Evolutionary conservation across 2,797 vertebrate genomes (phyloP).

Genomic region (Pteropus rufus): DNA sequence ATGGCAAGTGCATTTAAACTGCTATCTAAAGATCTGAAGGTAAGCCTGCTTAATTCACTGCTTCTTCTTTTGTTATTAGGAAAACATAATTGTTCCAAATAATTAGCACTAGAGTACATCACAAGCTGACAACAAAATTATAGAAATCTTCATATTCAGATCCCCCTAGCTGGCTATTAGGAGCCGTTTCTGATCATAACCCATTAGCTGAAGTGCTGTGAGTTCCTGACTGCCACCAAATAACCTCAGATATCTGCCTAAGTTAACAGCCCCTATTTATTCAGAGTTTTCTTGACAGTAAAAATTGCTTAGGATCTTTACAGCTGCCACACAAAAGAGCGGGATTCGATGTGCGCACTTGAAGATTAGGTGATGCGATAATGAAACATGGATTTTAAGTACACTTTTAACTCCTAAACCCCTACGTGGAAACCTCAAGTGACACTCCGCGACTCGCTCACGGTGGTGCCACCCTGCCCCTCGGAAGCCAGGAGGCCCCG

Average conservation of each 20-base stretch:
- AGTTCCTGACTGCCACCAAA: constrained; percentile 86
- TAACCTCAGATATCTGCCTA: constrained; percentile 85
- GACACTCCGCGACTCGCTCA: constrained; percentile 48
- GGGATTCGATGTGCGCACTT: constrained; percentile 68
- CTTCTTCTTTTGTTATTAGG: constrained; percentile 88
- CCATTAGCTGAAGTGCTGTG: constrained; percentile 85
- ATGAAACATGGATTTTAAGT: constrained; percentile 79
- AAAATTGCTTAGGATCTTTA: constrained; percentile 83
- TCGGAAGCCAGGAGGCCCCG: neutral
- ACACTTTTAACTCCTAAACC: constrained; percentile 71
- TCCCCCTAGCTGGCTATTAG: constrained; percentile 87
- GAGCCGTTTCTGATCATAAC: constrained; percentile 88
- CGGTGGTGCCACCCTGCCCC: constrained; percentile 45
- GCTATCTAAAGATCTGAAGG: constrained; percentile 86
- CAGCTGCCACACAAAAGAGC: constrained; percentile 85
- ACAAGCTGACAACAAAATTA: constrained; percentile 91
- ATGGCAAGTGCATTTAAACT: constrained; percentile 86
- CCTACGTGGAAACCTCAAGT: constrained; percentile 65
- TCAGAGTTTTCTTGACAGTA: constrained; percentile 84
- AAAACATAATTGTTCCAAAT: constrained; percentile 90
- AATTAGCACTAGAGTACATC: constrained; percentile 89
- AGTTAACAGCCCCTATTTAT: constrained; percentile 86
- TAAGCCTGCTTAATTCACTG: constrained; percentile 87
- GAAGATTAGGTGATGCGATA: constrained; percentile 76
- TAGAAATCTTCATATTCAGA: constrained; percentile 89